phyloP scores from a whole-genome alignment of 2,797 vertebrate species.

The Podargus strigoides region DNA sequence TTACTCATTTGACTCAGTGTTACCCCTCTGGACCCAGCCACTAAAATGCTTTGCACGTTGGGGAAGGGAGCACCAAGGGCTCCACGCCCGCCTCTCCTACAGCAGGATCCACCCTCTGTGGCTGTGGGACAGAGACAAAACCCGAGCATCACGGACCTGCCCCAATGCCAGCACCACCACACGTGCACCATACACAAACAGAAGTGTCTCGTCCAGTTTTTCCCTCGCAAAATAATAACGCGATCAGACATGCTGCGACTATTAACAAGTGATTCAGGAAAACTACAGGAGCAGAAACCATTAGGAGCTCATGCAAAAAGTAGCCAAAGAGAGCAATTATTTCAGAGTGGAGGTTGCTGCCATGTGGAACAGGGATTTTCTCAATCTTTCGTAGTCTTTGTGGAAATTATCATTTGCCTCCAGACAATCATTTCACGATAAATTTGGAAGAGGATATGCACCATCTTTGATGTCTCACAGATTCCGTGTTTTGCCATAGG shows the following conservation, averaged over 20 bases:
- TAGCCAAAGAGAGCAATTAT: background rate
- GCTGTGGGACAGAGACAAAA: rapidly evolving
- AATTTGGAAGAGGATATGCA: background rate
- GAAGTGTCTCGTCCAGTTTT: background rate
- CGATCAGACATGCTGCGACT: rapidly evolving
- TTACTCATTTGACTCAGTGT: background rate
- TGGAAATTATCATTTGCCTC: background rate
- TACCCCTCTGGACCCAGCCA: background rate
- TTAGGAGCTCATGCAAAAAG: background rate
- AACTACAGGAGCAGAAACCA: background rate
- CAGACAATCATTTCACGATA: background rate
- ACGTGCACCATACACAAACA: background rate
- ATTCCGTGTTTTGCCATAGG: background rate
- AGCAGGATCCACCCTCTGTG: rapidly evolving
- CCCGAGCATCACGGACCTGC: rapidly evolving
- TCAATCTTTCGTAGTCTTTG: background rate
- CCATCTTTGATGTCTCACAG: background rate
- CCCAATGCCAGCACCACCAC: rapidly evolving
- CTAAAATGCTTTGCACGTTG: rapidly evolving
- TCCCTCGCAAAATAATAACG: background rate
- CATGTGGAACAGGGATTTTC: background rate
- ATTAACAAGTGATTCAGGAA: background rate
- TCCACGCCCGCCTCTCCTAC: background rate
- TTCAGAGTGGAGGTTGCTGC: background rate
- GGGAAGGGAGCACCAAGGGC: background rate